A percentile compares a stretch with the other conserved stretches of the same genome.
These are phyloP conservation scores for Morelia viridis DNA, from an alignment of 2,797 vertebrate species.

Conservation along the genomic window DNA sequence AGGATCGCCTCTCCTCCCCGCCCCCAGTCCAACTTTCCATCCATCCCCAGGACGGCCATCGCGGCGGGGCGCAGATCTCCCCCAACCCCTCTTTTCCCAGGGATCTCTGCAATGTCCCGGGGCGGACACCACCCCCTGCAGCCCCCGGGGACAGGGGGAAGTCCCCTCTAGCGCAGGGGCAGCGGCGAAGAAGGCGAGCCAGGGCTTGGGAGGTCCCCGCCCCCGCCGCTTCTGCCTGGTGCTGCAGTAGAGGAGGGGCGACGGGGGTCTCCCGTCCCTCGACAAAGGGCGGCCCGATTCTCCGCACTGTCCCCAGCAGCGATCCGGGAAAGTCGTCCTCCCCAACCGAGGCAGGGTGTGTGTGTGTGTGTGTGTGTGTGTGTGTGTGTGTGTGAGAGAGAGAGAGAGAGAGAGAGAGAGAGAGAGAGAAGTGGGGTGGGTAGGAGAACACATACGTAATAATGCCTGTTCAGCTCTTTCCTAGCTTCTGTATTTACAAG, in stretches of 20 bases:
- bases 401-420: no score
- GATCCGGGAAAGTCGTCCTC: background rate
- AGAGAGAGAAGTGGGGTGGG: no score
- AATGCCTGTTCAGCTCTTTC: background rate
- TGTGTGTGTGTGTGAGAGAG: no score
- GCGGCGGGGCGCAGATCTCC: background rate
- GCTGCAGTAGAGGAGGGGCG: background rate
- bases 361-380: background rate
- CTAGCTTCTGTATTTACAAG: background rate
- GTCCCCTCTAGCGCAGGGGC: background rate
- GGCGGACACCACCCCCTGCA: background rate
- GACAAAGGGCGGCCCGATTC: background rate
- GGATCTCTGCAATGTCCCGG: background rate
- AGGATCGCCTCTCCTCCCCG: background rate
- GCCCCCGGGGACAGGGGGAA: background rate
- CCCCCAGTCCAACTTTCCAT: background rate
- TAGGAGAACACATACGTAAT: background rate
- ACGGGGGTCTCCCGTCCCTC: background rate
- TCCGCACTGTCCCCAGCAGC: background rate
- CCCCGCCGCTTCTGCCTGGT: background rate
- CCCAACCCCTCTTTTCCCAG: accelerated
- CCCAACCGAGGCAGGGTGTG: background rate
- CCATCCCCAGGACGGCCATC: background rate
- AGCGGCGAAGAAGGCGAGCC: background rate
- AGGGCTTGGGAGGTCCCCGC: background rate